Evolutionary conservation across 1,140 invertebrate genomes (phyloP).

Genomic region (Drosophila seguyi): DNA sequence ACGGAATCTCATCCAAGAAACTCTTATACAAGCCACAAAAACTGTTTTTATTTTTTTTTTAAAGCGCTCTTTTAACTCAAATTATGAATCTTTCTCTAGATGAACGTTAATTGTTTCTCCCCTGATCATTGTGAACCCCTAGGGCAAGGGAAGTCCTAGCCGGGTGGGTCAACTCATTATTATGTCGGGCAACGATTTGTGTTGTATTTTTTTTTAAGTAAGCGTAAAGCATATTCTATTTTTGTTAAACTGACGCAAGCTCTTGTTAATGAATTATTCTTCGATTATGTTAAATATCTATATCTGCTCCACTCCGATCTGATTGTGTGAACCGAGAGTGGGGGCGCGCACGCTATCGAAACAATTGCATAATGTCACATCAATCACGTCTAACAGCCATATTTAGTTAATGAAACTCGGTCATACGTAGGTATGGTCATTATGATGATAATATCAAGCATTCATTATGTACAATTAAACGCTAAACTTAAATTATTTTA

Average conservation of each 20-base stretch:
- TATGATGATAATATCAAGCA: constrained; percentile 65
- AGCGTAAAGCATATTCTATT: constrained; percentile 40
- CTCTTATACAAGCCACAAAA: constrained; percentile 31
- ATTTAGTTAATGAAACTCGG: constrained; percentile 78
- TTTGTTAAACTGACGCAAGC: constrained; percentile 76
- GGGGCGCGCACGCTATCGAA: constrained; percentile 6
- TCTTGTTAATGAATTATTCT: constrained; percentile 77
- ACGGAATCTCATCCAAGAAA: constrained; percentile 71
- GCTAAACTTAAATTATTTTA: constrained; percentile 70
- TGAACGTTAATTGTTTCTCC: constrained; percentile 46
- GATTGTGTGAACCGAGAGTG: constrained; percentile 37
- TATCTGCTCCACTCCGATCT: constrained; percentile 15
- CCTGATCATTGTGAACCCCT: constrained; percentile 5
- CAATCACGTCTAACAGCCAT: constrained; percentile 73
- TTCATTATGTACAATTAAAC: constrained; percentile 70
- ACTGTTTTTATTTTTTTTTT: constrained; percentile 50
- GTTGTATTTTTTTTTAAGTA: constrained; percentile 12
- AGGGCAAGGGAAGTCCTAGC: neutral
- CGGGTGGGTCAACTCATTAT: constrained; percentile 39
- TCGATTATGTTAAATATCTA: constrained; percentile 59
- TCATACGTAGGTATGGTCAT: constrained; percentile 21
- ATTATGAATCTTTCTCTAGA: constrained; percentile 64
- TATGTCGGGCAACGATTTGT: constrained; percentile 23
- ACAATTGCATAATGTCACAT: constrained; percentile 44
- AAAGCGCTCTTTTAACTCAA: constrained; percentile 35